Base-by-base conservation (phyloP, 30 jellyfish, hydroid and myxozoan genomes). In the Hydra vulgaris region DNA sequence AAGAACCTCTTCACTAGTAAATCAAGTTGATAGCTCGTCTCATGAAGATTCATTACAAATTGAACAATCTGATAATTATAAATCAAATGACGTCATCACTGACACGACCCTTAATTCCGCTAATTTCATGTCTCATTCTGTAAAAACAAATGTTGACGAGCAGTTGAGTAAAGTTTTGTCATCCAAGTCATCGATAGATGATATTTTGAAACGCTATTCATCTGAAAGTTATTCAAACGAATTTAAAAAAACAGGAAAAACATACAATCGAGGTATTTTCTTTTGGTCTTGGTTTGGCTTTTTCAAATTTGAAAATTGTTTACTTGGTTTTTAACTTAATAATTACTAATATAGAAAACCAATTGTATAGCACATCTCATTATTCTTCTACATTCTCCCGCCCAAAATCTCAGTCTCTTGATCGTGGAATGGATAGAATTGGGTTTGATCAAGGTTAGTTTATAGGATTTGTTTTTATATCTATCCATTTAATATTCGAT, bases 331-430 rank as follows among this genome's bases (percentile, higher is more conserved):
- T 40, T 3, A 40, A 40, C 61, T 40, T 40, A 40, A 40, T 40
- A 40, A n/a, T n/a, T n/a, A n/a, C n/a, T n/a, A n/a, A n/a, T n/a
- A n/a, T 40, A 40, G 12, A 12, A 40, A 40, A 68, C 75, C 8
- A 8, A 15, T 16, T 1, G 75, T 20, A 68, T 23, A 68, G 75
- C 75, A 8, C 75, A 68, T 3, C 75, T 16, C 75, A 68, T 68
- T 68, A 8, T 5, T n/a, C 75, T 68, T 23, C 75, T 15, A 23
- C 75, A 8, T 15, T 68, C 7, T 23, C 26, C 7, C 85, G 68
- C 67, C 85, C 85, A 17, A 78, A 78, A 78, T 54, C 85, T 16
- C 85, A 74, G 17, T 78, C 85, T 22, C 77, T 78, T 3, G 85
- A 78, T 78, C 52, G 27, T 27, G 85, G 85, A 8, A 52, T 78